Base-by-base conservation (phyloP, 2,113 vertebrate species). In the Toxostoma redivivum region DNA sequence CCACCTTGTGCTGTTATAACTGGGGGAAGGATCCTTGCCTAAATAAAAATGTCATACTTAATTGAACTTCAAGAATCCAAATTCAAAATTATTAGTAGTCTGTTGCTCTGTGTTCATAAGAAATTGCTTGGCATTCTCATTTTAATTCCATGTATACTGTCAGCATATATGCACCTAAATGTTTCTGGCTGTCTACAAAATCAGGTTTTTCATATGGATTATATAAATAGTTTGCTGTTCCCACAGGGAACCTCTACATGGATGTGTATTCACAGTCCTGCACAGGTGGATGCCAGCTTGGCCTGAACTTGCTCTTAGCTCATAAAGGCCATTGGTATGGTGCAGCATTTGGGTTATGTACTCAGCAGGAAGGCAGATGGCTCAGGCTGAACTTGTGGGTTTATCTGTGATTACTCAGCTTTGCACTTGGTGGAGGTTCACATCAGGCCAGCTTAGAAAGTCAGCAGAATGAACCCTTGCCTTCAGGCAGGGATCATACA, bases 301-400 rank as follows among this genome's bases (percentile, higher is more conserved):
- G 48, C 50, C 50, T 65, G 45, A 69, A 30, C 45, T 65, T 62
- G 27, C 37, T 65, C n/a, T 83, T 80, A 62, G 45, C 72, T 93
- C 0, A 0, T 73, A 44, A 81, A 48, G 48, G 45, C 51, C 28
- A 7, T 21, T 53, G 40, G 19, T 21, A 1, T 11, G 50, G 58
- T 38, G 58, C 45, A 69, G 58, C 28, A 6, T 23, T 72, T 28
- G 62, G 16, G 45, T 81, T 69, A 30, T 1, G 2, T 73, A 19
- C 50, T 77, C 42, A 38, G 42, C 10, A 11, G 67, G 50, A 64
- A 57, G 61, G 73, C 56, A 45, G 21, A 47, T 35, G 38, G 23
- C 81, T 92, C 38, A 62, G 42, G 17, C 30, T 67, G 69, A 79
- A 38, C 33, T 66, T 71, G 10, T 1, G 42, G 42, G 51, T 27